Evolutionary conservation across 2,113 vertebrate genomes (phyloP), one percentile per base, ranked within the genome.

Genomic region (Irena cyanogastra): DNA sequence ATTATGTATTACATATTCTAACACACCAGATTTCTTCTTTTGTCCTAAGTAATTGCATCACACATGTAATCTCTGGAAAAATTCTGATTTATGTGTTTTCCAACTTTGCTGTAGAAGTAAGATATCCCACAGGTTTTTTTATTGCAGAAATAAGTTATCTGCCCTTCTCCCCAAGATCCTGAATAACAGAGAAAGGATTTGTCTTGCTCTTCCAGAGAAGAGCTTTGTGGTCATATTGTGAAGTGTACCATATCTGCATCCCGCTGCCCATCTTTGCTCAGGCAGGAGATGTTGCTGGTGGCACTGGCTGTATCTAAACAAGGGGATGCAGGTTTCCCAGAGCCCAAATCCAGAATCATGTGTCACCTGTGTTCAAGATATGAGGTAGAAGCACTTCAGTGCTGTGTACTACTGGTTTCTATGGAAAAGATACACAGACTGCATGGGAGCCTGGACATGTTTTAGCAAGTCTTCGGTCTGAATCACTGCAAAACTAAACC

Each of bases 211-310:
- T 31, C 33, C 54, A 50, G 21, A 80, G 24, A 65, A 56, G 8
- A 74, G 5, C 5, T 87, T 41, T 66, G 26, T 12, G 7, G 4
- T 37, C 3, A 4, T 11, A 18, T 7, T 3, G 1, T 22, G 13
- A 72, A 57, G 6, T 6, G 10, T 19, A 22, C 2, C 24, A 8
- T 18, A 11, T 10, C 7, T 1, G 1, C 39, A 20, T 42, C 17
- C 23, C 16, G 41, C 18, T 30, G 35, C 0, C 0, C 6, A 15
- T 5, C 15, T 75, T 49, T 71, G 5, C 35, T 89, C 33, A 49
- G 13, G 19, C 19, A 66, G 33, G 28, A 53, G 9, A 16, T 52
- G 14, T 28, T 80, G 37, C 31, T 87, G n/a, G 12, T 47, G 10
- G 6, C 39, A 42, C 16, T 54, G 26, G 3, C 12, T 59, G 6